Evolutionary conservation across 2,888 invertebrate genomes (phyloP).

Genomic region (Synanthedon tipuliformis): DNA sequence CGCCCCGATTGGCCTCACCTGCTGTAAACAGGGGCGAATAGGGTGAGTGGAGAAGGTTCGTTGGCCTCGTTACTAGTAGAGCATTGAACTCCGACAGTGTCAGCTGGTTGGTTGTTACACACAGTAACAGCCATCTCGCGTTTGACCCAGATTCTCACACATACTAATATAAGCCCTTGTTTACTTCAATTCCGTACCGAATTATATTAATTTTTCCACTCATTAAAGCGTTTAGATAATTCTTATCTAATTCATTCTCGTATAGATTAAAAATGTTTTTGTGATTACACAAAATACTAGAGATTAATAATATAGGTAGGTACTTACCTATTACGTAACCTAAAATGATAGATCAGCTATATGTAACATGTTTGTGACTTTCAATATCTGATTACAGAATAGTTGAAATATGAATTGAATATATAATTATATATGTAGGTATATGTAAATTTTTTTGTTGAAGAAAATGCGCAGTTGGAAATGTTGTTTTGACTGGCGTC

Average conservation of each 20-base stretch:
- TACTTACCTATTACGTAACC: too few species aligned
- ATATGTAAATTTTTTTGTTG: neutral
- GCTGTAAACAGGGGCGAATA: constrained; percentile 20
- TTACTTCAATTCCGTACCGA: constrained; percentile 7
- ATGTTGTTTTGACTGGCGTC: neutral
- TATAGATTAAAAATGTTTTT: neutral
- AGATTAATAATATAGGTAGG: too few species aligned
- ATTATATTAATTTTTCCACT: constrained; percentile 26
- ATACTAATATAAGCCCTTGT: constrained; percentile 12
- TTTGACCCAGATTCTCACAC: constrained; percentile 39
- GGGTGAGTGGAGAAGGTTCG: constrained; percentile 17
- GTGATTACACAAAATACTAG: neutral
- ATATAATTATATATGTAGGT: too few species aligned
- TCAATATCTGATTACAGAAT: too few species aligned
- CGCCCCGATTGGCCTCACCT: constrained; percentile 22
- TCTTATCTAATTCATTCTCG: neutral
- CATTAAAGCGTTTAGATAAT: constrained; percentile 6
- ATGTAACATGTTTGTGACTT: too few species aligned
- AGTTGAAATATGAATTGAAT: too few species aligned
- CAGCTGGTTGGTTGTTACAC: constrained; percentile 36
- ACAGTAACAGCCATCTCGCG: constrained; percentile 28
- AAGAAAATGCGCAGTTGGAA: neutral
- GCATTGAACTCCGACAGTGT: constrained; percentile 33
- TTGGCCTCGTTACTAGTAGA: constrained; percentile 30
- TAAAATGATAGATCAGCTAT: too few species aligned